Base-by-base conservation (phyloP, 2,888 invertebrate genomes). In the Trilocha varians region DNA sequence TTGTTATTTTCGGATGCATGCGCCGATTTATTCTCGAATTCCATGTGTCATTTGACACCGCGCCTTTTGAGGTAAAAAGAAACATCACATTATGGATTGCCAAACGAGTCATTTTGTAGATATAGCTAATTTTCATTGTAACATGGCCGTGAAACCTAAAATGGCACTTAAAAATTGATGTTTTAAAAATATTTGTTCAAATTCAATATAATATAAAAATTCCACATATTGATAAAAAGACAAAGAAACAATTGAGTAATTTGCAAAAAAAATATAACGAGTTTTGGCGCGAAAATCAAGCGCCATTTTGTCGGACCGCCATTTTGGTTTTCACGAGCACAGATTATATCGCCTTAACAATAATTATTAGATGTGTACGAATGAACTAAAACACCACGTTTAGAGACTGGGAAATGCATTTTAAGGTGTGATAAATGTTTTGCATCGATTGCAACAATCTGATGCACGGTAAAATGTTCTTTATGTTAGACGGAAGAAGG, bases 371-470 rank as follows among this genome's bases (percentile, higher is more conserved):
- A 65, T 25, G 25, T 3, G 25, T 25, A 25, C 25, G 25, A 25
- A 25, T 25, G 25, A 66, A 65, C 53, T 67, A 70, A 70, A 64
- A 78, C 78, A 79, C 75, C 78, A 74, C 48, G 59, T 76, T 78
- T 75, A 72, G 70, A 79, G 80, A 80, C 79, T 82, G 82, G 67
- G 25, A 25, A 63, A 71, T 69, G 83, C 82, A 82, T 82, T 83
- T 82, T 70, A 46, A 62, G 69, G 63, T 76, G 77, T 78, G 78
- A 67, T 67, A 67, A 54, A 32, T 34, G 34, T 39, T 34, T 39
- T 39, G 33, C 33, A 34, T 39, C 34, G 17, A 39, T 39, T 36
- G 15, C 4, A 38, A 33, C 34, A 16, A 16, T 39, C 34, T 39
- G 17, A 39, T 16, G 13, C 14, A 17, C 17, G 16, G 39, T 34